A percentile compares a stretch with the other conserved stretches of the same genome.
Evolutionary conservation across 2,888 invertebrate species (phyloP).

Genomic region (Cactoblastis cactorum): DNA sequence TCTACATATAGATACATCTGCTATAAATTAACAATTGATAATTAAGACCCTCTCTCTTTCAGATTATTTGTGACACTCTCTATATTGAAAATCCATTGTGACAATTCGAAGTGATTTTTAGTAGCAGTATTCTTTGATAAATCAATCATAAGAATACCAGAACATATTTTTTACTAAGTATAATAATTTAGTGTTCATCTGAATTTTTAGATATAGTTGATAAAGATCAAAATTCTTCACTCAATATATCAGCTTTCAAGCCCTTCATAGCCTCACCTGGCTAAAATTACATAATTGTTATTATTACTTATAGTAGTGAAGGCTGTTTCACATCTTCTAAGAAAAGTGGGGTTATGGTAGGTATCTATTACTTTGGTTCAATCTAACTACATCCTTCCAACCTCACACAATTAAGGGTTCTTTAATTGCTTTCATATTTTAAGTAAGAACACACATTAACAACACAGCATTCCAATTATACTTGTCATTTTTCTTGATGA

Average conservation of each 20-base stretch:
- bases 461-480: neutral
- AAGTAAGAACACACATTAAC: neutral
- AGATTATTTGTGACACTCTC: constrained; percentile 10
- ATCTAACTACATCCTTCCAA: constrained; percentile 4
- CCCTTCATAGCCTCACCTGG: neutral
- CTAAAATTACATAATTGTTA: neutral
- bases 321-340: neutral
- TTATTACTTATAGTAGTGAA: neutral
- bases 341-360: neutral
- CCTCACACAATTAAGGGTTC: neutral
- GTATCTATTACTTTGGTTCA: neutral
- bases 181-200: neutral
- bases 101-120: constrained; percentile 7
- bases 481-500: neutral
- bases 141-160: neutral
- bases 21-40: constrained; percentile 18
- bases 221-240: neutral
- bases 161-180: neutral
- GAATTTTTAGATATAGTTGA: neutral
- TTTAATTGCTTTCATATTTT: neutral
- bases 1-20: constrained; percentile 43
- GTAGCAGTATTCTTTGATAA: constrained; percentile 3
- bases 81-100: constrained; percentile 7
- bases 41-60: constrained; percentile 9
- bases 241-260: constrained; percentile 1